Evolutionary conservation across 1,140 invertebrate genomes (phyloP).

Genomic region (Eurosta solidaginis): DNA sequence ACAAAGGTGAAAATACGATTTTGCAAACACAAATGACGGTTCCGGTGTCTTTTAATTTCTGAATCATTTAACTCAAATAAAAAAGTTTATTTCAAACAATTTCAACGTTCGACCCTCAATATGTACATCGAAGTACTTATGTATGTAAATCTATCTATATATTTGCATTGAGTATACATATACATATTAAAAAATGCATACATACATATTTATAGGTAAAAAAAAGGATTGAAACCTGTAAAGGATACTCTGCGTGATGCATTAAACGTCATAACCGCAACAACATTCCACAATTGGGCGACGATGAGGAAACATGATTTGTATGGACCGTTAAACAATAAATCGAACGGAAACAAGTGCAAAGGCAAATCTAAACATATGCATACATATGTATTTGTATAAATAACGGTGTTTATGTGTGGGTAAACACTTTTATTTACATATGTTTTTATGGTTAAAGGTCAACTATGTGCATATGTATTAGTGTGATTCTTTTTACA

Average conservation of each 20-base stretch:
- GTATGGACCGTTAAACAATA: constrained; percentile 18
- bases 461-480: constrained; percentile 8
- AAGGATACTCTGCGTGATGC: not conserved
- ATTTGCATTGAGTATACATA: not conserved
- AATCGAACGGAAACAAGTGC: constrained; percentile 15
- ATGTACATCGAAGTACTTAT: too few relatives aligned
- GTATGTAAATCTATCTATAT: not conserved
- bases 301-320: constrained; percentile 8
- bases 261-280: constrained; percentile 16
- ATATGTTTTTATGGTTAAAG: constrained; percentile 27
- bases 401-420: not conserved
- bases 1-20: not conserved
- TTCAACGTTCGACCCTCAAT: not conserved
- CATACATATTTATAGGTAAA: not conserved
- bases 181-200: not conserved
- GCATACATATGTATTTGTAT: not conserved
- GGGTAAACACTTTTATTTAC: not conserved
- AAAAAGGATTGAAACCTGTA: not conserved
- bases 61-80: not conserved
- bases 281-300: constrained; percentile 13
- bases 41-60: not conserved
- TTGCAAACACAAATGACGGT: not conserved
- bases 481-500: not conserved
- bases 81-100: constrained; percentile 3
- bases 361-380: not conserved